phyloP scores from a whole-genome alignment of 2,113 vertebrate species.

The Xiphias gladius region DNA sequence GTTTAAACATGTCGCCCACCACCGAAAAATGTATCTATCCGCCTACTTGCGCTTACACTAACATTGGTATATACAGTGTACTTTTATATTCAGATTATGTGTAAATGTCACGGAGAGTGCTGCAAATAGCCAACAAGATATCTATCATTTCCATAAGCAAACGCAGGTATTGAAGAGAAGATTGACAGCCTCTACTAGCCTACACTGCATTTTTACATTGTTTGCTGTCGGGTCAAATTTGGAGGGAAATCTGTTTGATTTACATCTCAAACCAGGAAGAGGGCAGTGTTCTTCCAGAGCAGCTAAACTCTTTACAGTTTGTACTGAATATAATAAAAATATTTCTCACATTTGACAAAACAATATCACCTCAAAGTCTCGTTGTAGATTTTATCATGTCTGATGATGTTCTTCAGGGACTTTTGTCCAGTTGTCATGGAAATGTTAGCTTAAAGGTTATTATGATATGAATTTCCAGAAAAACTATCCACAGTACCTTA shows the following conservation, averaged over 20 bases:
- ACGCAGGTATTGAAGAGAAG: background rate
- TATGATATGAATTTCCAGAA: no score
- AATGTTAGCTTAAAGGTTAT: no score
- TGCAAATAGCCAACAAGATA: background rate
- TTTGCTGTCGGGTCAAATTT: background rate
- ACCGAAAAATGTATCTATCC: background rate
- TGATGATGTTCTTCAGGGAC: no score
- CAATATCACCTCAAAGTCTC: no score
- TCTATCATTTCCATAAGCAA: background rate
- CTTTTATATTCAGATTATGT: background rate
- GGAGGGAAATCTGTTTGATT: background rate
- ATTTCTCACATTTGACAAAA: no score
- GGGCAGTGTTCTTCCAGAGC: background rate
- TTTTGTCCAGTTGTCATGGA: no score
- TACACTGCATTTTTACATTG: background rate
- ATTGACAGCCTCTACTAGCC: background rate
- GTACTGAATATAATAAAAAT: no score
- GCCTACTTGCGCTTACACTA: background rate
- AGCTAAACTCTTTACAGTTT: background rate
- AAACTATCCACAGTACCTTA: no score
- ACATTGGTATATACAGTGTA: background rate
- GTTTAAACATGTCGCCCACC: background rate
- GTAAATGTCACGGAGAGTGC: background rate
- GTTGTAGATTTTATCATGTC: no score
- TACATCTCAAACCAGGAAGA: background rate